phyloP scores from a whole-genome alignment of 1,140 invertebrate genomes.

The Pectinophora gossypiella region DNA sequence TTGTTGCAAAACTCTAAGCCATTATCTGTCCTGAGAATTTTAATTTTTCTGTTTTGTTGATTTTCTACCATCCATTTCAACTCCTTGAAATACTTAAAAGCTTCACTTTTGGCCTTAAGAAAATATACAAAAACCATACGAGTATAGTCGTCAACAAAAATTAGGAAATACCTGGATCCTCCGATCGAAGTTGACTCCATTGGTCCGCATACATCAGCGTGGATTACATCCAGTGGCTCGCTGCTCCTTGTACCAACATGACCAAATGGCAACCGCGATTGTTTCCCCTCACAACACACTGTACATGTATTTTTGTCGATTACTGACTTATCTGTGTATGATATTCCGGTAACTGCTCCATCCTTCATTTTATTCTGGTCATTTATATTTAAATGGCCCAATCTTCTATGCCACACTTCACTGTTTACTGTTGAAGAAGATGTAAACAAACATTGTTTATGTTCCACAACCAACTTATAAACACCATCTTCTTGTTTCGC shows the following conservation, averaged over 20 bases:
- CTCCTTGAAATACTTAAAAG: slow-evolving; percentile 22
- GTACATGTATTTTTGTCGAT: slow-evolving; percentile 7
- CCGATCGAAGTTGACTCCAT: slow-evolving; percentile 32
- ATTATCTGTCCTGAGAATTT: slow-evolving; percentile 49
- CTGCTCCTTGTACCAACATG: slow-evolving; percentile 7
- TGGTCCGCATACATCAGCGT: slow-evolving; percentile 45
- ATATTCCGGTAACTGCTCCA: slow-evolving; percentile 17
- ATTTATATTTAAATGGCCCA: slow-evolving; percentile 20
- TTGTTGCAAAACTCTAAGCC: slow-evolving; percentile 42
- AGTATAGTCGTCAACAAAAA: slow-evolving; percentile 23
- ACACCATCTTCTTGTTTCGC: neutral
- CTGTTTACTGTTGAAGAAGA: neutral
- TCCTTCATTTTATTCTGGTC: slow-evolving; percentile 22
- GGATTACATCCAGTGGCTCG: slow-evolving; percentile 29
- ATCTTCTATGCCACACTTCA: slow-evolving; percentile 13
- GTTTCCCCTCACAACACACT: slow-evolving; percentile 17
- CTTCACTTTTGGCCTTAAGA: slow-evolving; percentile 25
- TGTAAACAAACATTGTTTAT: no score
- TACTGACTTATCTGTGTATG: slow-evolving; percentile 5
- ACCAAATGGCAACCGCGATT: slow-evolving; percentile 17
- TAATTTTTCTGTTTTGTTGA: slow-evolving; percentile 34
- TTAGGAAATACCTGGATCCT: slow-evolving; percentile 40
- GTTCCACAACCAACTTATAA: neutral
- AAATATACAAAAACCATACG: slow-evolving; percentile 31
- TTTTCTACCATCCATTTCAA: slow-evolving; percentile 35